A percentile compares a stretch with the other conserved stretches of the same genome.
Conservation (phyloP, 2,888 invertebrate species). For the Sussaba pulchella region DNA sequence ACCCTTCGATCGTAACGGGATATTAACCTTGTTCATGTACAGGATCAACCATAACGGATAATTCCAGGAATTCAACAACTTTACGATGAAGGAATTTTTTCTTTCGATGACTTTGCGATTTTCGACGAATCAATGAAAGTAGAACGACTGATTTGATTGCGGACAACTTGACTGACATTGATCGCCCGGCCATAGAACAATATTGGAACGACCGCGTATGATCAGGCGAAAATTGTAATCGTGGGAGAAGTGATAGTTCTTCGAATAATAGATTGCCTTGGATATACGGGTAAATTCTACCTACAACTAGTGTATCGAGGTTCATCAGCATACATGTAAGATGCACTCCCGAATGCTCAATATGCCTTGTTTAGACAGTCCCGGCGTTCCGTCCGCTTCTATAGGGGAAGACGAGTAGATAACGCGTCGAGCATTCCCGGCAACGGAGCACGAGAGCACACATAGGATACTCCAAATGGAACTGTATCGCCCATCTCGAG, state of each 20-base stretch:
- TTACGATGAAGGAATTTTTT: too few species aligned
- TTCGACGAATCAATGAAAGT: too few species aligned
- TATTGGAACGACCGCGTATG: too few species aligned
- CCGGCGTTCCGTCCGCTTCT: slow-evolving; percentile 27
- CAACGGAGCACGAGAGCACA: slow-evolving; percentile 25
- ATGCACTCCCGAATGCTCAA: slow-evolving; percentile 6
- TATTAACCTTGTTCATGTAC: background rate
- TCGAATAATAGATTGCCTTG: slow-evolving; percentile 1
- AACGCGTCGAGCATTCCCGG: slow-evolving; percentile 37
- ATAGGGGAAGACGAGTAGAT: slow-evolving; percentile 27
- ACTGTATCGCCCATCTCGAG: slow-evolving; percentile 66
- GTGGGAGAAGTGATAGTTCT: too few species aligned
- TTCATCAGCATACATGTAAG: background rate
- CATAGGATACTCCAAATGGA: slow-evolving; percentile 46
- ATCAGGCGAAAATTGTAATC: too few species aligned
- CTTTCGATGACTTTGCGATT: too few species aligned
- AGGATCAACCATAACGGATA: background rate
- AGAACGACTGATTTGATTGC: too few species aligned
- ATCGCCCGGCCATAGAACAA: too few species aligned
- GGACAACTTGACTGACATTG: too few species aligned
- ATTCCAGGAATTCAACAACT: background rate
- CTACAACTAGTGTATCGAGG: background rate
- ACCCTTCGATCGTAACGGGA: slow-evolving; percentile 5
- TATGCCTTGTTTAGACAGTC: slow-evolving; percentile 13
- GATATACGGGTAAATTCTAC: background rate